Evolutionary conservation across 2,113 vertebrate species (phyloP).

Genomic region (Phylloscopus trochiloides): DNA sequence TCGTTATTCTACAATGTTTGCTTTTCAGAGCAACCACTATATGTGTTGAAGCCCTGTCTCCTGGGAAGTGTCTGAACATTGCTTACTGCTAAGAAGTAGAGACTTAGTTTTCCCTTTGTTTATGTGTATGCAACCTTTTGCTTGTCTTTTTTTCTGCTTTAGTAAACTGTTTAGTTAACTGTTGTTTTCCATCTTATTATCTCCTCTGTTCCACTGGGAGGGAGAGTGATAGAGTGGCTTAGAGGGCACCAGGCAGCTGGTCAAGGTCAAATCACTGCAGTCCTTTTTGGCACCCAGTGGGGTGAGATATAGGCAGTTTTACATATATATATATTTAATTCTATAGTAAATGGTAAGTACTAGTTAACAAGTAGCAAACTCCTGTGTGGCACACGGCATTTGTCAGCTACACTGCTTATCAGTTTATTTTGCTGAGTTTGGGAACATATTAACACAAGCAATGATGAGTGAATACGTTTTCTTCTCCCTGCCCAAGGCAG

Average conservation of each 20-base stretch:
- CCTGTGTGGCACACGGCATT: rapidly evolving
- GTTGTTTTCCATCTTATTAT: neutral
- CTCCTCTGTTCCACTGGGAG: neutral
- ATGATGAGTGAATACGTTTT: neutral
- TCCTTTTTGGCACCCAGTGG: neutral
- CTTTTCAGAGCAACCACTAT: rapidly evolving
- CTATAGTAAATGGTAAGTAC: neutral
- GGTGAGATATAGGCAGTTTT: neutral
- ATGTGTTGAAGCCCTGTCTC: neutral
- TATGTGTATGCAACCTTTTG: neutral
- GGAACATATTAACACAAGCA: rapidly evolving
- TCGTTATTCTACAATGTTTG: neutral
- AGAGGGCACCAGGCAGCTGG: neutral
- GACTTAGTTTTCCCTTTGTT: neutral
- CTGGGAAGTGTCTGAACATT: rapidly evolving
- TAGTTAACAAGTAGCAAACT: neutral
- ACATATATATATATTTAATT: no score
- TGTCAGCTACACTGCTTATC: neutral
- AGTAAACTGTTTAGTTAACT: neutral
- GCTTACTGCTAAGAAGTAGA: neutral
- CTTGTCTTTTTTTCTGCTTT: neutral
- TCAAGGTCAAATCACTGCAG: neutral
- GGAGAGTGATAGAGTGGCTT: neutral
- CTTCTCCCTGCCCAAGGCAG: neutral
- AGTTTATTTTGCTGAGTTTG: neutral